A percentile compares a stretch with the other conserved stretches of the same genome.
Conservation (phyloP, 92 coral and sea anemone genomes). For the Parazoanthus darwini region DNA sequence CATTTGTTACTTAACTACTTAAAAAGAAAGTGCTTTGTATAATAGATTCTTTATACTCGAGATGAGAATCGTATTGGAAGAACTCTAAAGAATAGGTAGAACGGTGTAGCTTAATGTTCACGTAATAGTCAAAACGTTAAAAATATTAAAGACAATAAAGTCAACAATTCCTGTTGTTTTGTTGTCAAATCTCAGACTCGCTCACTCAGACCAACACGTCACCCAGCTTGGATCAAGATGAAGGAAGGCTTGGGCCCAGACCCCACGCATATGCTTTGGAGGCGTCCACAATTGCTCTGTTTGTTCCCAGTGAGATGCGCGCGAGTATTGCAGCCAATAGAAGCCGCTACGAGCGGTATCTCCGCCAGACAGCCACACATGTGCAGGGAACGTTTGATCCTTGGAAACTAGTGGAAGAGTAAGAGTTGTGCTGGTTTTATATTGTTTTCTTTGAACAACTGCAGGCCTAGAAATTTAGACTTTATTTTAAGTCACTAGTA, state of each 20-base stretch:
- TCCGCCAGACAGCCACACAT: constrained; percentile 83
- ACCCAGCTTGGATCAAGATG: background rate
- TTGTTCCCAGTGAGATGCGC: constrained; percentile 82
- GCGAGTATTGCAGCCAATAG: constrained; percentile 83
- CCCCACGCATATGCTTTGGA: constrained; percentile 11
- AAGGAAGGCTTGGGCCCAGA: background rate
- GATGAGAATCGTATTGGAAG: background rate
- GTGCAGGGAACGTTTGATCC: constrained; percentile 94
- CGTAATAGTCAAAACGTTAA: no score
- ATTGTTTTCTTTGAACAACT: no score
- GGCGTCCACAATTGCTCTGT: constrained; percentile 60
- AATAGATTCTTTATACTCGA: background rate
- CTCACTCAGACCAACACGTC: background rate
- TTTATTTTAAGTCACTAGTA: no score
- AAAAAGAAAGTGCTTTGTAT: no score
- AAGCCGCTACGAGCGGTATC: constrained; percentile 72
- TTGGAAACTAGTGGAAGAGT: constrained; percentile 93
- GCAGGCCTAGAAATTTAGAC: no score
- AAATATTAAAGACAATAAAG: background rate
- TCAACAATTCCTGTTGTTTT: background rate
- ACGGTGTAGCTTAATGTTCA: no score
- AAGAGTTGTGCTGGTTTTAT: constrained; percentile 19
- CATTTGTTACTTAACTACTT: no score
- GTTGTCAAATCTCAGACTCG: constrained; percentile 11
- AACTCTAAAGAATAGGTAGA: no score